Base-by-base conservation (phyloP, 2,888 invertebrate genomes). In the Caenorhabditis plicata region DNA sequence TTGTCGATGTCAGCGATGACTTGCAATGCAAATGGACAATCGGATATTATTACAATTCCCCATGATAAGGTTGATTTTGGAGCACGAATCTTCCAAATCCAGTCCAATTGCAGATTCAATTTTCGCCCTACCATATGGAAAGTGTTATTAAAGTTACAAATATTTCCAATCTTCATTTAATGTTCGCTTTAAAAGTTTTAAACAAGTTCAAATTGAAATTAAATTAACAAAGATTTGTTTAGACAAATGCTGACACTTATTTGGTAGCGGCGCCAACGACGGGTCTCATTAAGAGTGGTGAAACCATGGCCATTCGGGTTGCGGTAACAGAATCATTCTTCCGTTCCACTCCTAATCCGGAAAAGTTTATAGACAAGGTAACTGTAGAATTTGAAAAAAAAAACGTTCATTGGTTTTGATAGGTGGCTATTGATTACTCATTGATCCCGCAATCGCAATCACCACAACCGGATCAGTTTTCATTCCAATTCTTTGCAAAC, bases 241-340 rank as follows among this genome's bases (percentile, higher is more conserved):
- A 54, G 50, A 60, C 60, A 7, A 60, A 60, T 32, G 60, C 60
- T 8, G 54, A 60, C 33, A 54, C 53, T 4, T 42, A 54, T 47
- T 32, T 60, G 32, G 44, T 60, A 20, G 60, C 60, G 19, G 53
- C 60, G 2, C 60, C 60, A 27, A 60, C 60, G 0, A 54, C 60
- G 3, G 60, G 60, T 38, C 15, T 60, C 15, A 23, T 60, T 19
- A 9, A n/a, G 31, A 60, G 60, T 33, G 60, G 60, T 7, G 42
- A 60, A 29, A 47, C 42, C 5, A 50, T 54, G 26, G 27, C 17
- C n/a, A 54, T 60, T 27, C 54, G 60, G 13, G 43, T 60, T 33
- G 60, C 54, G 8, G 54, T 60, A 3, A 42, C 46, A 3, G 50
- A 50, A 15, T 15, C 20, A n/a, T 50, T 40, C 31, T 53, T 58